Percentiles rank a stretch among this genome's conserved stretches.
These are phyloP conservation scores for Perccottus glenii DNA, from an alignment of 2,113 vertebrate species.

Conservation along the genomic window DNA sequence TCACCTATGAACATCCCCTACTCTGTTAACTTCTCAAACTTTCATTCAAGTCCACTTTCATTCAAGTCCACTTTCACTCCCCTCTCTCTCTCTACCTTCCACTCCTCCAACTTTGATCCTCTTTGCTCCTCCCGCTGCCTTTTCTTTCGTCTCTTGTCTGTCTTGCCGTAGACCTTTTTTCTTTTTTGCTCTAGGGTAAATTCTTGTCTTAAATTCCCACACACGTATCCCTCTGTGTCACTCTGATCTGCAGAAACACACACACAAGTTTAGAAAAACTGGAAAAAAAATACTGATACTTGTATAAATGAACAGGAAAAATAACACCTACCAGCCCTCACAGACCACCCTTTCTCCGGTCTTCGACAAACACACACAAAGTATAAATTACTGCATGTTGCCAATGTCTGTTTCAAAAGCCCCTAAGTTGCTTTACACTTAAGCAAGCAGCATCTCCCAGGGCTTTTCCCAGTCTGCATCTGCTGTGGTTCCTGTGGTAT, in stretches of 20 bases:
- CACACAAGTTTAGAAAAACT: slow-evolving; percentile 20
- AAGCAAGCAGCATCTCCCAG: slow-evolving; percentile 48
- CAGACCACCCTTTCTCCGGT: slow-evolving; percentile 28
- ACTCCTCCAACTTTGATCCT: slow-evolving; percentile 16
- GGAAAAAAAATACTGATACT: neutral
- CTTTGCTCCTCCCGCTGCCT: neutral
- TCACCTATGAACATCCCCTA: neutral
- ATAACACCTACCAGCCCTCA: slow-evolving; percentile 20
- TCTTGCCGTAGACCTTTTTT: slow-evolving; percentile 31
- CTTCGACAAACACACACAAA: neutral
- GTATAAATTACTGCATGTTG: slow-evolving; percentile 6
- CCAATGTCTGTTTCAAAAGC: slow-evolving; percentile 29
- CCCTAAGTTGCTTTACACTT: slow-evolving; percentile 34
- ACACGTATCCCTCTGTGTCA: slow-evolving; percentile 38
- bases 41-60: slow-evolving; percentile 15
- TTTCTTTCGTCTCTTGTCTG: neutral
- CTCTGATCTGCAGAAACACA: slow-evolving; percentile 23
- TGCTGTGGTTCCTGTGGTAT: slow-evolving; percentile 69
- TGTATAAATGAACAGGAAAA: slow-evolving; percentile 4
- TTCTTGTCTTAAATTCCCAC: slow-evolving; percentile 67
- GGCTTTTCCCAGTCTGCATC: slow-evolving; percentile 67
- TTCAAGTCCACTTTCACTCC: slow-evolving; percentile 27
- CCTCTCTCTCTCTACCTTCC: slow-evolving; percentile 15
- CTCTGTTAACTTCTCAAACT: slow-evolving; percentile 18
- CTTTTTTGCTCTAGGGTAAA: slow-evolving; percentile 56